These are phyloP conservation scores for Papilio helenus DNA, from an alignment of 1,140 invertebrate genomes.

Conservation along the genomic window DNA sequence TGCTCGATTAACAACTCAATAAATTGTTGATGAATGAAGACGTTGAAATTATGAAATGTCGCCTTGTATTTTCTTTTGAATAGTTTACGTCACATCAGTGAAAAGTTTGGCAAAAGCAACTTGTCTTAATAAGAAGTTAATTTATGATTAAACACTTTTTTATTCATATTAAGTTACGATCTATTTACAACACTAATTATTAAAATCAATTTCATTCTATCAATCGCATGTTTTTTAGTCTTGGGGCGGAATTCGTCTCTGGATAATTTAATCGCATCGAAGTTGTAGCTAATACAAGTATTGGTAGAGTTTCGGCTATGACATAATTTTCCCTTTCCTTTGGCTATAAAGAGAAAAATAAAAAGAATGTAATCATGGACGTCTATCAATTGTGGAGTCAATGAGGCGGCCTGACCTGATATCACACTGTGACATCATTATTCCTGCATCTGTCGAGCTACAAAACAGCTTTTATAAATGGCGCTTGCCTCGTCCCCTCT, in stretches of 20 bases:
- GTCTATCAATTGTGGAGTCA: conserved; percentile 16
- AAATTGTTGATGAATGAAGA: conserved; percentile 18
- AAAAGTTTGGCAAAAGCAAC: not conserved
- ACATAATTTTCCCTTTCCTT: not conserved
- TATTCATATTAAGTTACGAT: not conserved
- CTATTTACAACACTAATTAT: no score
- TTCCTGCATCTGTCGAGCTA: conserved; percentile 19
- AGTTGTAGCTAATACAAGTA: not conserved
- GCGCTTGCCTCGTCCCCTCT: conserved; percentile 13
- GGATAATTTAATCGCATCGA: not conserved
- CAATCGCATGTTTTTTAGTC: not conserved
- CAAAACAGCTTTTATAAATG: conserved; percentile 9
- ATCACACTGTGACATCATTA: conserved; percentile 23
- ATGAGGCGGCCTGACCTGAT: conserved; percentile 13
- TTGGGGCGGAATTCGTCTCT: not conserved
- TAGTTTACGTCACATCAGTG: not conserved
- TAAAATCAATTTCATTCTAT: no score
- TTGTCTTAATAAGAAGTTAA: not conserved
- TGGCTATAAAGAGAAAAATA: not conserved
- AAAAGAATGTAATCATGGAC: not conserved
- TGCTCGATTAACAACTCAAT: conserved; percentile 18
- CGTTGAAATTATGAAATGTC: not conserved
- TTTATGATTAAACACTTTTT: not conserved
- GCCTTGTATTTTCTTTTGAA: not conserved
- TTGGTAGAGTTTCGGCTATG: not conserved